These are phyloP conservation scores for Drosophila truncata DNA, from an alignment of 1,140 invertebrate species.

Conservation along the genomic window DNA sequence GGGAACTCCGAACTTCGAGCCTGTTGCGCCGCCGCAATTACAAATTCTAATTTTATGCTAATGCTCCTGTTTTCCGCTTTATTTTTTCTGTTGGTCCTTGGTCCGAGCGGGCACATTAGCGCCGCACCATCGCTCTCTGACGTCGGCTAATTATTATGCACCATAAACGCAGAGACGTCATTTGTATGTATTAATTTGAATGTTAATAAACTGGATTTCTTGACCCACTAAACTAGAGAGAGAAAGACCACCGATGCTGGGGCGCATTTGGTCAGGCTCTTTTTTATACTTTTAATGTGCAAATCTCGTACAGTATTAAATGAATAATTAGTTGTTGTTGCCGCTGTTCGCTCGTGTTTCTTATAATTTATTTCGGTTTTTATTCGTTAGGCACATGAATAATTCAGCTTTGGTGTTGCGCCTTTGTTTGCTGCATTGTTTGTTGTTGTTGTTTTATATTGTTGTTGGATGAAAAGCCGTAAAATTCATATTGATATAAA, in stretches of 20 bases:
- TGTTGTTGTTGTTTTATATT: constrained; percentile 13
- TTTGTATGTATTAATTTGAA: constrained; percentile 83
- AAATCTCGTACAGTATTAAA: constrained; percentile 77
- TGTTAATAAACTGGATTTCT: constrained; percentile 84
- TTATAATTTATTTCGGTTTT: constrained; percentile 81
- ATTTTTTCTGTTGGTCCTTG: constrained; percentile 57
- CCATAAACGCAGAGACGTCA: constrained; percentile 73
- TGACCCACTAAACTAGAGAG: constrained; percentile 83
- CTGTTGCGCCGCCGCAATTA: constrained; percentile 83
- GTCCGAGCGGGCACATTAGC: constrained; percentile 42
- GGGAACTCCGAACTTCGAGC: constrained; percentile 23
- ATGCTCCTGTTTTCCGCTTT: constrained; percentile 55
- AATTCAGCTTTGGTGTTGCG: constrained; percentile 61
- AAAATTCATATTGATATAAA: constrained; percentile 76
- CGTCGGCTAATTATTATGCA: constrained; percentile 79
- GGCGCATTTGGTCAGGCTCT: constrained; percentile 57
- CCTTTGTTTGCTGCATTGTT: constrained; percentile 54
- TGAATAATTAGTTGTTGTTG: constrained; percentile 73
- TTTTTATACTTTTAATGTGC: constrained; percentile 61
- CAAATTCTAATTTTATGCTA: constrained; percentile 85
- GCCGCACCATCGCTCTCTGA: constrained; percentile 11
- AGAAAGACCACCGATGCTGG: constrained; percentile 58
- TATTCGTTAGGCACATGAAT: constrained; percentile 76
- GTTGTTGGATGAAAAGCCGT: constrained; percentile 50
- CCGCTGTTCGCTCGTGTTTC: constrained; percentile 48